Evolutionary conservation across 1,140 invertebrate species (phyloP).

Genomic region (Lucilia cuprina): DNA sequence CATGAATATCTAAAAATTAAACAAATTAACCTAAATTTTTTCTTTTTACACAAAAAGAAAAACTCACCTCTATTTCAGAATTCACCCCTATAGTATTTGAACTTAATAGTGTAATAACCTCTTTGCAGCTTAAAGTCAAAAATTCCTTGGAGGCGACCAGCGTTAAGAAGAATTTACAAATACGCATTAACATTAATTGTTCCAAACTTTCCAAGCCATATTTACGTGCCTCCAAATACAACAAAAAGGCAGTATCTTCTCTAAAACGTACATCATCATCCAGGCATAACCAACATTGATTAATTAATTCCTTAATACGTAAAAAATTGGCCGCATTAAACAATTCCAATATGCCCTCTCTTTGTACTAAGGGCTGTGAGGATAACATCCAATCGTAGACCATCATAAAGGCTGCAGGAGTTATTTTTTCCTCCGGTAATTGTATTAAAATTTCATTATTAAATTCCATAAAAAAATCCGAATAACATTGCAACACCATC

Average conservation of each 20-base stretch:
- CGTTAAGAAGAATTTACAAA: constrained; percentile 75
- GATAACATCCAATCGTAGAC: constrained; percentile 81
- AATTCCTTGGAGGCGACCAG: constrained; percentile 76
- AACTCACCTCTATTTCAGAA: constrained; percentile 66
- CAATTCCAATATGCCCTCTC: constrained; percentile 73
- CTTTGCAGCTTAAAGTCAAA: constrained; percentile 69
- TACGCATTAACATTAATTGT: constrained; percentile 74
- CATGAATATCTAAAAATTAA: constrained; percentile 73
- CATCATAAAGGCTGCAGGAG: constrained; percentile 69
- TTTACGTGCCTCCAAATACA: constrained; percentile 70
- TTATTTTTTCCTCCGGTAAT: constrained; percentile 56
- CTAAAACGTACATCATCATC: constrained; percentile 71
- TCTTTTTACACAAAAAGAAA: no score
- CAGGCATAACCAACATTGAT: constrained; percentile 77
- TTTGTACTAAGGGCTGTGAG: constrained; percentile 67
- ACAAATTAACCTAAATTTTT: no score
- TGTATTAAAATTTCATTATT: constrained; percentile 18
- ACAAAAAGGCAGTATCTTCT: constrained; percentile 74
- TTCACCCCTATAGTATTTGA: constrained; percentile 75
- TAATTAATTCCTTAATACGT: constrained; percentile 73
- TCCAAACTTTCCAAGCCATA: constrained; percentile 40
- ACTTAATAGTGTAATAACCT: constrained; percentile 69
- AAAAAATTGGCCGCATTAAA: constrained; percentile 73
- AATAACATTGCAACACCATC: constrained; percentile 54
- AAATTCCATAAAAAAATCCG: constrained; percentile 47